These are phyloP conservation scores for Drosophila suzukii DNA, from an alignment of 1,140 invertebrate species.

Conservation along the genomic window DNA sequence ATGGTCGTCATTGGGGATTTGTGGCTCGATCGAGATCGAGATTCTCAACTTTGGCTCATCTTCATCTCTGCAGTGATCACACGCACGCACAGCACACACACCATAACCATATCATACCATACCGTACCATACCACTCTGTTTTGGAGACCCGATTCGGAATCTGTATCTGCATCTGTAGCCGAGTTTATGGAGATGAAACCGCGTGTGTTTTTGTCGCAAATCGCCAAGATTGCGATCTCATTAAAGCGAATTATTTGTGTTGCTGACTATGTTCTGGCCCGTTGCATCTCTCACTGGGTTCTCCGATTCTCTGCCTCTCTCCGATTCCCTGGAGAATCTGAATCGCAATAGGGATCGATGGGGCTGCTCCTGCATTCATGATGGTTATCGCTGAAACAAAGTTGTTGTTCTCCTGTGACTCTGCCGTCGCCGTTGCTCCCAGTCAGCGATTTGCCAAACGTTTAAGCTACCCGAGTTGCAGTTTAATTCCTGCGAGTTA, in stretches of 20 bases:
- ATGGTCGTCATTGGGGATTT: constrained; percentile 72
- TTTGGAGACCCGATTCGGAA: constrained; percentile 6
- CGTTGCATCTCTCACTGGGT: constrained; percentile 69
- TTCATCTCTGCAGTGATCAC: constrained; percentile 60
- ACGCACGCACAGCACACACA: constrained; percentile 51
- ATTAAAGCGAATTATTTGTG: constrained; percentile 83
- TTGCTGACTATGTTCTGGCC: constrained; percentile 75
- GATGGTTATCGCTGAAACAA: constrained; percentile 72
- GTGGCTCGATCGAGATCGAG: constrained; percentile 57
- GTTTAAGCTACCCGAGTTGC: constrained; percentile 57
- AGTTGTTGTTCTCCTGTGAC: constrained; percentile 50
- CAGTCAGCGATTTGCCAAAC: constrained; percentile 74
- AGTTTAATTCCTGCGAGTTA: constrained; percentile 48
- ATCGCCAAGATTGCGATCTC: constrained; percentile 80
- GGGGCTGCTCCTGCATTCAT: constrained; percentile 54
- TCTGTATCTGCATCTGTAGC: constrained; percentile 13
- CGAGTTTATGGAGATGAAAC: constrained; percentile 47
- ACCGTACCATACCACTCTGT: too few species aligned
- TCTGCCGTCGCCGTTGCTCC: constrained; percentile 23
- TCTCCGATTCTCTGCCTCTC: constrained; percentile 11
- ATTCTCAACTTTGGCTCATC: constrained; percentile 65
- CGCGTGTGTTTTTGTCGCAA: constrained; percentile 76
- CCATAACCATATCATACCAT: background rate
- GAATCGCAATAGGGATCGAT: constrained; percentile 15
- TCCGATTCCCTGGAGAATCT: constrained; percentile 13